Evolutionary conservation across 2,888 invertebrate genomes (phyloP).

Genomic region (Apodemia duryi): DNA sequence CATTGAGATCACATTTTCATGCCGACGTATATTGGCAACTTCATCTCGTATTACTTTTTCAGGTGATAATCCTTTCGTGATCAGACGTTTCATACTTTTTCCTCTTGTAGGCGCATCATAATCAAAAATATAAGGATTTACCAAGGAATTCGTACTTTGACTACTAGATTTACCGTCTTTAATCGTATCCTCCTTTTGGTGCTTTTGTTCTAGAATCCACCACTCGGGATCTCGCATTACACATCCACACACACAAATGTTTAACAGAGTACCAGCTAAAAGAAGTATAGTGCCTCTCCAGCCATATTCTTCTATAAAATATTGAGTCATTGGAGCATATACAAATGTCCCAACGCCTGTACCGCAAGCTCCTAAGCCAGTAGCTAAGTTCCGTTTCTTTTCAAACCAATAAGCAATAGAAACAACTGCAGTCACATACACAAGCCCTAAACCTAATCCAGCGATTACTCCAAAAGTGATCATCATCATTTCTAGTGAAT

Average conservation of each 20-base stretch:
- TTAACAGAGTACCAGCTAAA: constrained; percentile 90
- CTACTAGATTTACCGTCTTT: constrained; percentile 57
- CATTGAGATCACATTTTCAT: constrained; percentile 42
- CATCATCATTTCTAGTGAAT: constrained; percentile 88
- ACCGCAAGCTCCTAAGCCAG: constrained; percentile 92
- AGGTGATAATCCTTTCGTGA: constrained; percentile 50
- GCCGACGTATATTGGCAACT: constrained; percentile 49
- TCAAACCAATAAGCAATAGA: constrained; percentile 96
- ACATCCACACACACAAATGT: constrained; percentile 91
- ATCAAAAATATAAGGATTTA: constrained; percentile 64
- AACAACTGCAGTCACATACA: constrained; percentile 94
- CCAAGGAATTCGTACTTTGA: constrained; percentile 73
- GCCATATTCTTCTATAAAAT: constrained; percentile 87
- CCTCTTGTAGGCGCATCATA: constrained; percentile 52
- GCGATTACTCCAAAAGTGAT: constrained; percentile 92
- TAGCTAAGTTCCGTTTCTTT: constrained; percentile 90
- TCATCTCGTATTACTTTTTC: constrained; percentile 59
- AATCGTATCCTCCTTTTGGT: constrained; percentile 45
- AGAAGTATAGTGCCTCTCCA: constrained; percentile 91
- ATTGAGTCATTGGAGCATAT: constrained; percentile 91
- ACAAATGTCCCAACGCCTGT: constrained; percentile 94
- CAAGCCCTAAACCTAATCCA: constrained; percentile 90
- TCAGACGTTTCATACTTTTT: constrained; percentile 55
- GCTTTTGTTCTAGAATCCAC: constrained; percentile 83
- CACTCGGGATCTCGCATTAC: constrained; percentile 94